Percentiles rank a stretch among this genome's conserved stretches.
Evolutionary conservation across 2,113 vertebrate genomes (phyloP).

Genomic region (Rutilus rutilus): DNA sequence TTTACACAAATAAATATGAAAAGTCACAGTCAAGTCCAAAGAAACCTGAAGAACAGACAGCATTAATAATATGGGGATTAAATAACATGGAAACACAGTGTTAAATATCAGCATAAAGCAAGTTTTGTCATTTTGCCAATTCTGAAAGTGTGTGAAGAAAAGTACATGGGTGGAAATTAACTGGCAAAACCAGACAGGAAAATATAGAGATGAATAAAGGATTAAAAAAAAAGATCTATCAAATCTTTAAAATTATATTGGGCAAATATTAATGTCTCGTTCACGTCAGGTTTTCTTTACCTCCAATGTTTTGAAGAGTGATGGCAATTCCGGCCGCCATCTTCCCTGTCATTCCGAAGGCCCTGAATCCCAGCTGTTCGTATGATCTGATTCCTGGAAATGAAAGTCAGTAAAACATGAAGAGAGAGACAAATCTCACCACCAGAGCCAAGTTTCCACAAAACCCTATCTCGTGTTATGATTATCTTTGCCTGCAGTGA

Average conservation of each 20-base stretch:
- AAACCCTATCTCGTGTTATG: not conserved
- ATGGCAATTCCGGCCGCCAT: slow-evolving; percentile 92
- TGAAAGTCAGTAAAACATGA: not conserved
- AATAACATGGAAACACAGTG: not conserved
- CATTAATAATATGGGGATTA: not conserved
- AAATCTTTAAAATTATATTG: not conserved
- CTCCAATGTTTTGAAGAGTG: slow-evolving; percentile 95
- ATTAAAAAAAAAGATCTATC: not conserved
- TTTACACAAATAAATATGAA: not conserved
- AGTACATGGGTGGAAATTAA: not conserved
- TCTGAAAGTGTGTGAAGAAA: not conserved
- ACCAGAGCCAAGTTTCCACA: slow-evolving; percentile 12
- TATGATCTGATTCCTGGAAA: slow-evolving; percentile 91
- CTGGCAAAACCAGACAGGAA: not conserved
- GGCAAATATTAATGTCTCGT: not conserved
- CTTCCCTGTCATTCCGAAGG: slow-evolving; percentile 94
- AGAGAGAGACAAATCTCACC: slow-evolving; percentile 51
- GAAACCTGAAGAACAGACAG: not conserved
- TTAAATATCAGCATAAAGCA: not conserved
- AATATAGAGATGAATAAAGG: not conserved
- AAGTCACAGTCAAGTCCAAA: not conserved
- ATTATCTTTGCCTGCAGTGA: not conserved
- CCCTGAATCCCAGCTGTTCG: slow-evolving; percentile 92
- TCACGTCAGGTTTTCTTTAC: slow-evolving; percentile 68
- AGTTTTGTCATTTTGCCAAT: not conserved